Conservation (phyloP, 2,113 vertebrate genomes). For the Oxyruncus cristatus region DNA sequence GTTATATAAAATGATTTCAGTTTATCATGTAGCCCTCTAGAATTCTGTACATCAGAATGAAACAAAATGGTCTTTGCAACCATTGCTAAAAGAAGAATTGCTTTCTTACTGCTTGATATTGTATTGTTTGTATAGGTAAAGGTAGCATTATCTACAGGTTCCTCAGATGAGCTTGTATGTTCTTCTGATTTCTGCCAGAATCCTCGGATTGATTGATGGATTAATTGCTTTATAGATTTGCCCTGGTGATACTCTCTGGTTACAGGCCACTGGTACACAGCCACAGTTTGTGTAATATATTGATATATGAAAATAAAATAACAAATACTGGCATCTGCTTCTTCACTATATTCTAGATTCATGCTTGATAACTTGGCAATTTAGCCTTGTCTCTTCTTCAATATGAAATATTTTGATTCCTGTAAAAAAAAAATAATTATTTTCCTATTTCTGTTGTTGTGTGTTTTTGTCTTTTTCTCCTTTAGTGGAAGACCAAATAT, state of each 20-base stretch:
- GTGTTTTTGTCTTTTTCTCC: neutral
- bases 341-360: neutral
- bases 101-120: neutral
- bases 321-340: neutral
- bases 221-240: neutral
- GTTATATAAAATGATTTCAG: neutral
- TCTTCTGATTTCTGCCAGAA: neutral
- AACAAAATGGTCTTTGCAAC: neutral
- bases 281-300: neutral
- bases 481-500: constrained; percentile 92
- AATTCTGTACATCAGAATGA: neutral
- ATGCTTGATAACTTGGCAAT: neutral
- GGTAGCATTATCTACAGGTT: neutral
- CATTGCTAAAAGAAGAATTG: accelerated
- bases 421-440: neutral
- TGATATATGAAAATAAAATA: neutral
- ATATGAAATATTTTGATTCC: neutral
- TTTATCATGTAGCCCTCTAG: neutral
- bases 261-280: neutral
- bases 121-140: neutral
- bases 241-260: neutral
- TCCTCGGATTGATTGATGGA: neutral
- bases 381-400: neutral
- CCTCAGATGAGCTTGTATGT: neutral
- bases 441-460: neutral